Percentiles rank a stretch among this genome's conserved stretches.
Evolutionary conservation across 2,113 vertebrate genomes (phyloP).

Genomic region (Eleginops maclovinus): DNA sequence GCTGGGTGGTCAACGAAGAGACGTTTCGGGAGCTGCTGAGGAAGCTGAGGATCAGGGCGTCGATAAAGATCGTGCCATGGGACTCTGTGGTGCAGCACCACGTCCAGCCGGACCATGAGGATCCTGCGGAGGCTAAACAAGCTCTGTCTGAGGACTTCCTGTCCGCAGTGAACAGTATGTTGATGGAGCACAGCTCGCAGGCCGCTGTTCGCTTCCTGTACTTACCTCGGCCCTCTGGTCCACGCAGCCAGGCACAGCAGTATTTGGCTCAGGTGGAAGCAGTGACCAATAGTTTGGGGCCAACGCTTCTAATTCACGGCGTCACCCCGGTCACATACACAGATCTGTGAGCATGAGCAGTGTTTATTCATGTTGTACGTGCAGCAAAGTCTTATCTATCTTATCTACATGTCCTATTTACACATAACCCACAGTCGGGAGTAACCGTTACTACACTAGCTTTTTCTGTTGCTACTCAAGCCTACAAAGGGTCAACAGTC

Average conservation of each 20-base stretch:
- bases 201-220: constrained; percentile 91
- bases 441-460: not conserved
- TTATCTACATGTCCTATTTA: constrained; percentile 1
- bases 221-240: constrained; percentile 86
- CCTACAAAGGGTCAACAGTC: not conserved
- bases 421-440: not conserved
- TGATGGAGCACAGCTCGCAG: constrained; percentile 77
- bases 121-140: not conserved
- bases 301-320: constrained; percentile 90
- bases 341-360: constrained; percentile 84
- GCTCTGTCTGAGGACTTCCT: constrained; percentile 67
- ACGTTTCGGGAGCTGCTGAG: constrained; percentile 87
- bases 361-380: not conserved
- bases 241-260: constrained; percentile 77
- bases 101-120: constrained; percentile 46
- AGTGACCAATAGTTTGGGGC: constrained; percentile 86
- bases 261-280: constrained; percentile 87
- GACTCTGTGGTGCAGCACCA: constrained; percentile 82
- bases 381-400: not conserved
- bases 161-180: constrained; percentile 78
- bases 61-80: constrained; percentile 90
- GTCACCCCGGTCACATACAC: constrained; percentile 92
- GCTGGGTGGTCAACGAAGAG: constrained; percentile 88
- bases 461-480: not conserved
- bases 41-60: constrained; percentile 89